Base-by-base conservation (phyloP, 2,113 vertebrate species). In the Onychostruthus taczanowskii region DNA sequence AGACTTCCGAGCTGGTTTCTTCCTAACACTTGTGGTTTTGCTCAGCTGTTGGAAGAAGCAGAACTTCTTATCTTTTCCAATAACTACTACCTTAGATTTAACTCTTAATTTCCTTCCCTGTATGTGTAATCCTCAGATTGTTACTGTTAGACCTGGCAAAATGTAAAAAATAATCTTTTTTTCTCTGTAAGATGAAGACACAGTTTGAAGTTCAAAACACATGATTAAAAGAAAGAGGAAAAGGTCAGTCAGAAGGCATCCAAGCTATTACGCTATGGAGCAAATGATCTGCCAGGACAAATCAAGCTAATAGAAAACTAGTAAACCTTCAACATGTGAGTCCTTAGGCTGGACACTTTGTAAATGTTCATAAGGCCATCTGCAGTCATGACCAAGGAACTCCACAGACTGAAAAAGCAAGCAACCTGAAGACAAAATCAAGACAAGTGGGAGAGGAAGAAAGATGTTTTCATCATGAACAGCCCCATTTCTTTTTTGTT, bases 121-220 rank as follows among this genome's bases (percentile, higher is more conserved):
- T 72, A 55, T 47, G 50, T 70, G 68, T 70, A 84, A 63, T 76
- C 30, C 62, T 81, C 41, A 33, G 61, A 92, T 70, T 67, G 23
- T 74, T 87, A 37, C 55, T 76, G 39, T 89, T 81, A 85, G 68
- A 93, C 53, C 35, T 7, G 11, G 50, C 2, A 89, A 92, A 80
- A 83, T 41, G 16, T 30, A 53, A 84, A 75, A 63, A 62, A 27
- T 16, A 16, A 56, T 24, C 2, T 70, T 63, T 83, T 67, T 33
- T 55, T 63, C 52, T 53, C 63, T 68, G 52, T 27, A 79, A 90
- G 23, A 85, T 16, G 13, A 74, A 52, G 37, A 37, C 21, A 53
- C 30, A 76, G 43, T 93, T 73, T 77, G 67, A 85, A 86, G 68
- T 86, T 90, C 75, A 81, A 92, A 95, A 92, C 56, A 81, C 13